Evolutionary conservation across 2,888 invertebrate genomes (phyloP), one percentile per base, ranked within the genome.

Genomic region (Cantharis lateralis): DNA sequence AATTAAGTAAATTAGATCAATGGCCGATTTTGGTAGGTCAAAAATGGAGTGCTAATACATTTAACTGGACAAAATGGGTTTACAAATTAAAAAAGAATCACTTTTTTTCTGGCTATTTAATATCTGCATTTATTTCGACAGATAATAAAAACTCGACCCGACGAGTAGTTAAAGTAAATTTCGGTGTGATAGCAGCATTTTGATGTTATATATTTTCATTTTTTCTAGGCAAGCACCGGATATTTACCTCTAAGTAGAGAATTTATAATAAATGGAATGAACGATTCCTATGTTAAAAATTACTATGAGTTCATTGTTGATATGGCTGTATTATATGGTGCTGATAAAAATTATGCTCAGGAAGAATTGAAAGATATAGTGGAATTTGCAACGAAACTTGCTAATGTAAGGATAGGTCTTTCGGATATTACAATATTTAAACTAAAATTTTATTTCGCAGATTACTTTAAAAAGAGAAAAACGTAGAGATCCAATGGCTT

Each of bases 11-110:
- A 15, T 90, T 98, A 20, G 98, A 98, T 0, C 97, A 97, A 2
- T 98, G 98, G 98, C 98, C 98, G 0, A 94, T 95, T 15, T 89
- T 97, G 48, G 93, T 94, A 81, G 96, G 94, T 0, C 90, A 92
- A 24, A 81, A 86, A 0, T 97, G 97, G 97, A 91, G 93, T 81
- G 92, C 92, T 3, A 87, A 87, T 0, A 87, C 89, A 11, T 97
- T 95, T 90, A 91, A 92, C 79, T 97, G 97, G 97, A 93, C 93
- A 82, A 90, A 94, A 81, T 93, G 95, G 0, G 94, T 96, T 10
- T 96, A 95, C 89, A 93, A 92, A 79, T 96, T 96, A 89, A 91
- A 96, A 62, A 88, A 90, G 72, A 89, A 92, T 70, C 97, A 97
- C 2, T 96, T 96, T 88, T 95, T 95, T 80, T 94, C 96, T 77